Evolutionary conservation across 2,888 invertebrate genomes (phyloP).

Genomic region (Diaphora mendica): DNA sequence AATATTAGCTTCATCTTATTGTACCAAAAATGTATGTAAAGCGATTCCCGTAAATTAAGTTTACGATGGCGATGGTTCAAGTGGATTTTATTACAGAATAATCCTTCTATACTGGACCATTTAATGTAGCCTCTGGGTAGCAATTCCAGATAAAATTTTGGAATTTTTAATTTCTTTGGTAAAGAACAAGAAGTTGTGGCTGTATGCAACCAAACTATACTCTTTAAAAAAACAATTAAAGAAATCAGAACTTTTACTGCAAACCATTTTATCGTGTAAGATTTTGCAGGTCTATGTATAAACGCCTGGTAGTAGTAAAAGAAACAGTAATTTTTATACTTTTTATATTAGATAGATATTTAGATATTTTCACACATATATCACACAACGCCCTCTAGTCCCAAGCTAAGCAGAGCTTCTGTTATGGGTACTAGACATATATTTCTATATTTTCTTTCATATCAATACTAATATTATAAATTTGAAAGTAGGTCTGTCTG

Average conservation of each 20-base stretch:
- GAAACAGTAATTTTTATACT: not conserved
- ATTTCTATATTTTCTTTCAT: too few species aligned
- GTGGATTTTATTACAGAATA: conserved; percentile 13
- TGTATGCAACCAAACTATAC: not conserved
- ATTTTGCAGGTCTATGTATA: too few species aligned
- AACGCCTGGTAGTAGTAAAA: not conserved
- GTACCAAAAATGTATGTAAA: conserved; percentile 9
- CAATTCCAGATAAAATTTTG: not conserved
- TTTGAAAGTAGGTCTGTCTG: too few species aligned
- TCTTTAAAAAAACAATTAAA: not conserved
- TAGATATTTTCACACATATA: too few species aligned
- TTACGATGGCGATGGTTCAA: conserved; percentile 11
- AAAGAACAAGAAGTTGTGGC: not conserved
- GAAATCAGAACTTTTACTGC: not conserved
- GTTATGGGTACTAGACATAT: too few species aligned
- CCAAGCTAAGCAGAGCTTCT: too few species aligned
- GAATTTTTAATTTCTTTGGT: too few species aligned
- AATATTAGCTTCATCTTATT: conserved; percentile 1
- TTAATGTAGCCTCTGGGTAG: not conserved
- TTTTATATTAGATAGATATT: too few species aligned
- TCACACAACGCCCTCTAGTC: too few species aligned
- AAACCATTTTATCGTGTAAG: too few species aligned
- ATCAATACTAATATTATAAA: too few species aligned
- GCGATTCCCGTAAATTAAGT: conserved; percentile 13
- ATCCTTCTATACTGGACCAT: not conserved